Evolutionary conservation across 2,888 invertebrate species (phyloP), one percentile per base, ranked within the genome.

Genomic region (Caenorhabditis plicata): DNA sequence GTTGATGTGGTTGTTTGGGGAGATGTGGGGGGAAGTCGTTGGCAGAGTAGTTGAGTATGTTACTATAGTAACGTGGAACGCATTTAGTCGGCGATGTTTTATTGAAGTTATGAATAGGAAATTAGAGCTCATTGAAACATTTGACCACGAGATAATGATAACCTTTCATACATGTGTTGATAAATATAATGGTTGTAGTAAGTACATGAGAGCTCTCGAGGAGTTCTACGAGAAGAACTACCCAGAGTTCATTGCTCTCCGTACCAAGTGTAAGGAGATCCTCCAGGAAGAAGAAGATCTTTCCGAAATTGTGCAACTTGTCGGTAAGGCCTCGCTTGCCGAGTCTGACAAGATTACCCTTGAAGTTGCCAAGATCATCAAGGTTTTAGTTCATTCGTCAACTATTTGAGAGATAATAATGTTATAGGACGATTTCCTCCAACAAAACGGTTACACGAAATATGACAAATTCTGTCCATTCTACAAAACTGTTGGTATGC

Each of bases 171-270:
- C n/a, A n/a, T n/a, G n/a, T n/a, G n/a, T n/a, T n/a, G n/a, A n/a
- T n/a, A n/a, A n/a, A n/a, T n/a, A n/a, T n/a, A n/a, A n/a, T n/a
- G n/a, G n/a, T n/a, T 42, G 27, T 31, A 42, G 42, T 42, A 99
- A 99, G 86, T 99, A 99, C 86, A 90, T 91, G 86, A 88, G 95
- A 66, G 93, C 96, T 45, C 86, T 99, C 78, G 98, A 99, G 81
- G 98, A 99, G 82, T 98, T 92, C 86, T 99, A 99, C 82, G 98
- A 99, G 83, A 95, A 95, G 85, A 91, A 92, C 86, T 94, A 90
- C 86, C 86, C 88, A 7, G 98, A 99, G 82, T 99, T 99, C 84
- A 92, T 96, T 48, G 89, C 95, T 11, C 87, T 96, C 51, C 88
- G 98, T 84, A 95, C 93, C 45, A 96, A 96, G 84, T 83, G 83